phyloP scores from a whole-genome alignment of 1,140 invertebrate species.

The Camponotus pennsylvanicus region DNA sequence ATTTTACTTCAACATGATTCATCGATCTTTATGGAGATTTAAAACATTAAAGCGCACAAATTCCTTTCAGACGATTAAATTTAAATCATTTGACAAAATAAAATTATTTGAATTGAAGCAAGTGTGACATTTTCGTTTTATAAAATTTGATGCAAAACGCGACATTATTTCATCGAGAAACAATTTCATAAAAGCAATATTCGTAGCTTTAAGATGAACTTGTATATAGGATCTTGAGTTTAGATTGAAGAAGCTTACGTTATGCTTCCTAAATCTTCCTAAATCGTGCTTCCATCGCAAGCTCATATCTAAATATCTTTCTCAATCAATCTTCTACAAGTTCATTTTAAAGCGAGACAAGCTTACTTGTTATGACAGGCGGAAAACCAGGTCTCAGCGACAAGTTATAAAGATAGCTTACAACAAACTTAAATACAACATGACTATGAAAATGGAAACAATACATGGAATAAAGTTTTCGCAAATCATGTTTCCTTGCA shows the following conservation, averaged over 20 bases:
- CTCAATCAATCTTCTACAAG: not conserved
- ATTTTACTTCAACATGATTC: conserved; percentile 9
- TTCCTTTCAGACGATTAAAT: not conserved
- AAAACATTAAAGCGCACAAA: not conserved
- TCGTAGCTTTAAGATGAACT: not conserved
- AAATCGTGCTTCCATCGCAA: not conserved
- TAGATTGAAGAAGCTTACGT: not conserved
- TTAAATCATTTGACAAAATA: not conserved
- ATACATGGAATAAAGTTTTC: not conserved
- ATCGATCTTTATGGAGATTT: not conserved
- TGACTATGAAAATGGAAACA: not conserved
- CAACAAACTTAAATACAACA: not conserved
- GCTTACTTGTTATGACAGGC: conserved; percentile 8
- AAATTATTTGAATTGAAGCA: conserved; percentile 1
- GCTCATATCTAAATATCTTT: not conserved
- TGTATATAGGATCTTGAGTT: not conserved
- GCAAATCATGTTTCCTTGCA: not conserved
- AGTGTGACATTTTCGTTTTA: not conserved
- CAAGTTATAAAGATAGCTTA: not conserved
- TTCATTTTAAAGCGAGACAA: not conserved
- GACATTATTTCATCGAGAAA: not conserved
- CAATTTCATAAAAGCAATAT: not conserved
- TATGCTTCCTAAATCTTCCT: not conserved
- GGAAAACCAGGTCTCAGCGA: not conserved
- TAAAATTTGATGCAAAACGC: not conserved